Evolutionary conservation across 2,888 invertebrate species (phyloP).

Genomic region (Melipona beecheii): DNA sequence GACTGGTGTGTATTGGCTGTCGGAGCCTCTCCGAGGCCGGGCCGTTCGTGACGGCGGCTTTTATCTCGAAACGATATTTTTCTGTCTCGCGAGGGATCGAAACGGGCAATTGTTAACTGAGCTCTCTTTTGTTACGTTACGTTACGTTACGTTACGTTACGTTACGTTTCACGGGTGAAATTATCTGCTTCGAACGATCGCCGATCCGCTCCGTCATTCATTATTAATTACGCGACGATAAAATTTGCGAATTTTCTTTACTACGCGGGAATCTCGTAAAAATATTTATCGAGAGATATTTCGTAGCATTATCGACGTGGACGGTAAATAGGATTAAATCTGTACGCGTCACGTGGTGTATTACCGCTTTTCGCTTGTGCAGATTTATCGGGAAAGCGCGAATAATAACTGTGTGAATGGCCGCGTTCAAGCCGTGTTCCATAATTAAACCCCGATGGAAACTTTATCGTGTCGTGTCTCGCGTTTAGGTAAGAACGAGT

Average conservation of each 20-base stretch:
- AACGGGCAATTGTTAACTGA: not conserved
- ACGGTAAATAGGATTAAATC: conserved; percentile 14
- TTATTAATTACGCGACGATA: not conserved
- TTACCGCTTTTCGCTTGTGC: not conserved
- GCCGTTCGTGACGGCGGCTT: not conserved
- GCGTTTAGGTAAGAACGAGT: not conserved
- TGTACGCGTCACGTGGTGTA: conserved; percentile 23
- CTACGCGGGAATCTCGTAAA: not conserved
- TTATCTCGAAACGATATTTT: not conserved
- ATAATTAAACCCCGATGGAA: conserved; percentile 20
- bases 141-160: no score
- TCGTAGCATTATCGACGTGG: conserved; percentile 1
- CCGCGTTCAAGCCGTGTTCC: not conserved
- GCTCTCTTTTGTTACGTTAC: not conserved
- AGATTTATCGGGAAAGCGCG: conserved; percentile 31
- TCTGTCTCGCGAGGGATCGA: not conserved
- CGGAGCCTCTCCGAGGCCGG: not conserved
- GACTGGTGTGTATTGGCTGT: not conserved
- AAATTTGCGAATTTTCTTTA: not conserved
- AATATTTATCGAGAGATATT: not conserved
- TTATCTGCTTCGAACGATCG: not conserved
- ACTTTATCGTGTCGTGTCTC: not conserved
- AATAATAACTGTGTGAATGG: conserved; percentile 33
- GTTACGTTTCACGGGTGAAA: not conserved
- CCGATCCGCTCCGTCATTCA: not conserved